These are phyloP conservation scores for Clarias magur DNA, from an alignment of 2,113 vertebrate genomes.

Conservation along the genomic window DNA sequence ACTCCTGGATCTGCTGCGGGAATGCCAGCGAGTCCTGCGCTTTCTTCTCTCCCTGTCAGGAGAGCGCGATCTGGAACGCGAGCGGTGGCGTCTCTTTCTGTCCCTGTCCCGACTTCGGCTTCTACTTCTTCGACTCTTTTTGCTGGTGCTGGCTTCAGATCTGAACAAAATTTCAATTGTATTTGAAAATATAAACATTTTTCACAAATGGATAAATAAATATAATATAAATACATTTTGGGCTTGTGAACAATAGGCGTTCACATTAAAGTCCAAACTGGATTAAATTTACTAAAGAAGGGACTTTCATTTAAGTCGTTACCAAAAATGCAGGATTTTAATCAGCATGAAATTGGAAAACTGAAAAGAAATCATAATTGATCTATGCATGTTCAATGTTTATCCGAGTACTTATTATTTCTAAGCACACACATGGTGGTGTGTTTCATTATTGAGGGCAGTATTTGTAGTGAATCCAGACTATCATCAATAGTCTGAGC, in stretches of 20 bases:
- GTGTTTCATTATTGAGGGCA: background rate
- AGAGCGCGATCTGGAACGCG: constrained; percentile 79
- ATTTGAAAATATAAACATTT: background rate
- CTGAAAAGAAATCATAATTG: too few species aligned
- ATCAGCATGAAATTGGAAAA: background rate
- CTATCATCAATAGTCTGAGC: background rate
- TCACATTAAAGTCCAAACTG: background rate
- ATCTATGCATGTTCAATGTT: background rate
- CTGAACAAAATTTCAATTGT: constrained; percentile 41
- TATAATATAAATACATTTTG: too few species aligned
- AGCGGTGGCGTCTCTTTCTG: constrained; percentile 71
- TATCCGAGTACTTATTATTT: background rate
- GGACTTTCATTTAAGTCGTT: background rate
- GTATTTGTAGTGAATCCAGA: background rate
- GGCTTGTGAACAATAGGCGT: background rate
- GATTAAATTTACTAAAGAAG: background rate
- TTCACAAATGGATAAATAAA: background rate
- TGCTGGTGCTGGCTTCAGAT: constrained; percentile 64
- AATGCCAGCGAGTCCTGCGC: constrained; percentile 62
- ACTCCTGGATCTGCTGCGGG: constrained; percentile 80
- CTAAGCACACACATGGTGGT: background rate
- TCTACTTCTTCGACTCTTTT: constrained; percentile 80
- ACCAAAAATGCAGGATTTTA: background rate
- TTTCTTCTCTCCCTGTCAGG: constrained; percentile 75
- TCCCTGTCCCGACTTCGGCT: constrained; percentile 72